A percentile compares a stretch with the other conserved stretches of the same genome.
Evolutionary conservation across 2,888 invertebrate genomes (phyloP).

Genomic region (Hyposoter didymator): DNA sequence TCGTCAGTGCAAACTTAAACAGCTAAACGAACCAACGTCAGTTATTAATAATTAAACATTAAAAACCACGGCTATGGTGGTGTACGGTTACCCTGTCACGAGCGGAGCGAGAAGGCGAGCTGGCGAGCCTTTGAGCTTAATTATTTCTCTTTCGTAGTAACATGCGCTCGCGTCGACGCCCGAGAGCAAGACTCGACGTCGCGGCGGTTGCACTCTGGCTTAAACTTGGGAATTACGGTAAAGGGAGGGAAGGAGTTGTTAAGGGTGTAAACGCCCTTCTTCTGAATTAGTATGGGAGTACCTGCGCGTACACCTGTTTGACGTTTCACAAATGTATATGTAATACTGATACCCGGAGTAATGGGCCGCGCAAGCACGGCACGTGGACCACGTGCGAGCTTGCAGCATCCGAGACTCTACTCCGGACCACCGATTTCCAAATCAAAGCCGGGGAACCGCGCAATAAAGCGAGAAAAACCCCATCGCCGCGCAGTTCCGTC

Average conservation of each 20-base stretch:
- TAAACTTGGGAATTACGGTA: slow-evolving; percentile 67
- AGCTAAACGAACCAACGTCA: slow-evolving; percentile 68
- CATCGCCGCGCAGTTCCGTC: not conserved
- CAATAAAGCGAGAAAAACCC: not conserved
- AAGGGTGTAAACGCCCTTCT: slow-evolving; percentile 42
- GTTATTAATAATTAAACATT: slow-evolving; percentile 72
- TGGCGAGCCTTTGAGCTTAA: slow-evolving; percentile 69
- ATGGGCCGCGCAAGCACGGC: slow-evolving; percentile 13
- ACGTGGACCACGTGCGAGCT: slow-evolving; percentile 49
- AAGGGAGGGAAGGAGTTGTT: slow-evolving; percentile 48
- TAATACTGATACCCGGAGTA: slow-evolving; percentile 42
- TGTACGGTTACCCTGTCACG: slow-evolving; percentile 16
- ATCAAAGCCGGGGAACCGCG: slow-evolving; percentile 53
- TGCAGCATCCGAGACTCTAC: slow-evolving; percentile 8
- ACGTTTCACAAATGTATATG: slow-evolving; percentile 14
- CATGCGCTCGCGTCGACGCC: slow-evolving; percentile 55
- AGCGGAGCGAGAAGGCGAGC: slow-evolving; percentile 20
- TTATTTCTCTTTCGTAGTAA: slow-evolving; percentile 69
- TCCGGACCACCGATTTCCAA: slow-evolving; percentile 29
- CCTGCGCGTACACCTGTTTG: slow-evolving; percentile 5
- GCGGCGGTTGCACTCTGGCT: slow-evolving; percentile 55
- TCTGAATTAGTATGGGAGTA: slow-evolving; percentile 36
- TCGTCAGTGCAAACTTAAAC: slow-evolving; percentile 70
- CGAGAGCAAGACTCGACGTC: slow-evolving; percentile 49
- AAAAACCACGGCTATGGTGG: slow-evolving; percentile 62